Evolutionary conservation across 1,140 invertebrate genomes (phyloP).

Genomic region (Musca domestica): DNA sequence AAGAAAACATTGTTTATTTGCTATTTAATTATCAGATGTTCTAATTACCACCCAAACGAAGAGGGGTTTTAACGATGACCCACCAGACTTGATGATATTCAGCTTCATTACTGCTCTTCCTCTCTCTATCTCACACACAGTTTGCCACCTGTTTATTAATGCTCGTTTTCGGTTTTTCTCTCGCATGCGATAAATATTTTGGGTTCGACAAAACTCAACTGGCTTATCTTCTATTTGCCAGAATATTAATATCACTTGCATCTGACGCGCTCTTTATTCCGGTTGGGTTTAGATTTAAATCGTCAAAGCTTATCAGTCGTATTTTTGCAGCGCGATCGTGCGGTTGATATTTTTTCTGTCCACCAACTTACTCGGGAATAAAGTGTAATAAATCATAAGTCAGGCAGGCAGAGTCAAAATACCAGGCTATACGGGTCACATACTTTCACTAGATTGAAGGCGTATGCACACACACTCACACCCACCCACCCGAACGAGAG

Average conservation of each 20-base stretch:
- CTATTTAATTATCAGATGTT: no score
- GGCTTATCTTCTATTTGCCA: background rate
- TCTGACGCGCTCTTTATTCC: background rate
- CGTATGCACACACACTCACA: no score
- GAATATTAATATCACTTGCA: background rate
- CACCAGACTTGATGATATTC: no score
- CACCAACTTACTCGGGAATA: background rate
- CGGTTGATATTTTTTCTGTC: background rate
- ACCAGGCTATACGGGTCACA: background rate
- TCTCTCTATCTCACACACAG: no score
- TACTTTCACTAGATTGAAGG: no score
- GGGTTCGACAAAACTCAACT: background rate
- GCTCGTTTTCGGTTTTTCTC: background rate
- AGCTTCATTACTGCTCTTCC: no score
- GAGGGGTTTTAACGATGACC: no score
- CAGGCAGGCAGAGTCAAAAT: background rate
- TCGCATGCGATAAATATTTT: background rate
- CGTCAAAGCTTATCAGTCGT: slow-evolving; percentile 10
- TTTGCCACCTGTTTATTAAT: no score
- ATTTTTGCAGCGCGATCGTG: slow-evolving; percentile 17
- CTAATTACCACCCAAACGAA: no score
- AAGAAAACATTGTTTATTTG: no score
- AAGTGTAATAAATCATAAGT: no score
- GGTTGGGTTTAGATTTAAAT: slow-evolving; percentile 9
- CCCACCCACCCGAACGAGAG: no score